Evolutionary conservation across 2,113 vertebrate genomes (phyloP).

Genomic region (Alethe diademata): DNA sequence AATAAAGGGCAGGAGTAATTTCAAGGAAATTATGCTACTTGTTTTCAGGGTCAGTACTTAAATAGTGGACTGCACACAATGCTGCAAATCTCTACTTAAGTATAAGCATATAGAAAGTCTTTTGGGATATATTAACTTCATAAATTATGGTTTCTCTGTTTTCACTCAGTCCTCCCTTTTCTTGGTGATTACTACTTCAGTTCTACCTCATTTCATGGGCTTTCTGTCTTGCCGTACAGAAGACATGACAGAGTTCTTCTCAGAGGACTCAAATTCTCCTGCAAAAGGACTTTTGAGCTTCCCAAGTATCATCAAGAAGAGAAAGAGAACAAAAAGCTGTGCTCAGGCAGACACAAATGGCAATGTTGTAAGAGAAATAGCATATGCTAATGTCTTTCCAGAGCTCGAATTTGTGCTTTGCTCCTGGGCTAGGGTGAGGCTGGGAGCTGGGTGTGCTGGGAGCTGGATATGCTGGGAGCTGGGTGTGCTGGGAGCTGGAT

Average conservation of each 20-base stretch:
- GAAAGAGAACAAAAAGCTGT: background rate
- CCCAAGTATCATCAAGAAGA: background rate
- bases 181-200: background rate
- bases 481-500: no score
- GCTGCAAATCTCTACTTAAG: constrained; percentile 9
- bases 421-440: background rate
- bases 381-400: background rate
- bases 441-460: no score
- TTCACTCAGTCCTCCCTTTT: background rate
- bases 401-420: background rate
- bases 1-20: background rate
- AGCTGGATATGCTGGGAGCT: no score
- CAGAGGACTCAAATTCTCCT: background rate
- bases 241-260: background rate
- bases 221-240: background rate
- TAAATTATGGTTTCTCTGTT: constrained; percentile 42
- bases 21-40: background rate
- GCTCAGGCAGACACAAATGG: background rate
- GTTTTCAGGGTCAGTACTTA: background rate
- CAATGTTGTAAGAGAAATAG: background rate
- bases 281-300: background rate
- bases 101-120: constrained; percentile 1
- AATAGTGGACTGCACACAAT: background rate
- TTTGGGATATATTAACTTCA: constrained; percentile 7
- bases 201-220: background rate